Evolutionary conservation across 2,888 invertebrate genomes (phyloP).

Genomic region (Heliconius erato): DNA sequence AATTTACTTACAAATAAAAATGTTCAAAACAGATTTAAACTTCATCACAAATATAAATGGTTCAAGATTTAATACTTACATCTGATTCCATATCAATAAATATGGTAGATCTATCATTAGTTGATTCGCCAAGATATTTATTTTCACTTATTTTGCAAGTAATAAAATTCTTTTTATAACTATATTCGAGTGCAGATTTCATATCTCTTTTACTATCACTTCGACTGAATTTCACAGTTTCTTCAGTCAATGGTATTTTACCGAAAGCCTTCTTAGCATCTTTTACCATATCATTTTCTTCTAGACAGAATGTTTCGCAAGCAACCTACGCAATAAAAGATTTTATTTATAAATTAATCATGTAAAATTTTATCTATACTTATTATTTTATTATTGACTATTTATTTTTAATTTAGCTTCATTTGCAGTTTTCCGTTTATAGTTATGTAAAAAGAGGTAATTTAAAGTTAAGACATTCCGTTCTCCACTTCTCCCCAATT

Average conservation of each 20-base stretch:
- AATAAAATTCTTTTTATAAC: constrained; percentile 77
- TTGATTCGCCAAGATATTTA: constrained; percentile 86
- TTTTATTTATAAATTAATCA: not conserved
- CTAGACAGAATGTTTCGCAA: constrained; percentile 96
- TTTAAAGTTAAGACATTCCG: no score
- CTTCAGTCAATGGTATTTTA: constrained; percentile 89
- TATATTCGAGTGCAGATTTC: constrained; percentile 67
- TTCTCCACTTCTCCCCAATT: no score
- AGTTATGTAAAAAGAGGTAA: no score
- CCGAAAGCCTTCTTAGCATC: constrained; percentile 92
- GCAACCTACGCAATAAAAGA: constrained; percentile 89
- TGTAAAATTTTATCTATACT: no score
- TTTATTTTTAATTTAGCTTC: no score
- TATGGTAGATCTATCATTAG: constrained; percentile 84
- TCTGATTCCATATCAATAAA: constrained; percentile 85
- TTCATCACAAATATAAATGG: not conserved
- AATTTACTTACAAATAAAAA: no score
- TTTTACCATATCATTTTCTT: constrained; percentile 93
- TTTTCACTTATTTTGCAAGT: constrained; percentile 84
- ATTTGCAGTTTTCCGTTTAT: no score
- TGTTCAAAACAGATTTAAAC: no score
- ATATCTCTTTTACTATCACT: constrained; percentile 66
- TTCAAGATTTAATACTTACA: constrained; percentile 60
- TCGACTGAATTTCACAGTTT: constrained; percentile 90
- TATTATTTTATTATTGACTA: no score